A percentile compares a stretch with the other conserved stretches of the same genome.
Evolutionary conservation across 2,888 invertebrate species (phyloP).

Genomic region (Allolobophora icterica): DNA sequence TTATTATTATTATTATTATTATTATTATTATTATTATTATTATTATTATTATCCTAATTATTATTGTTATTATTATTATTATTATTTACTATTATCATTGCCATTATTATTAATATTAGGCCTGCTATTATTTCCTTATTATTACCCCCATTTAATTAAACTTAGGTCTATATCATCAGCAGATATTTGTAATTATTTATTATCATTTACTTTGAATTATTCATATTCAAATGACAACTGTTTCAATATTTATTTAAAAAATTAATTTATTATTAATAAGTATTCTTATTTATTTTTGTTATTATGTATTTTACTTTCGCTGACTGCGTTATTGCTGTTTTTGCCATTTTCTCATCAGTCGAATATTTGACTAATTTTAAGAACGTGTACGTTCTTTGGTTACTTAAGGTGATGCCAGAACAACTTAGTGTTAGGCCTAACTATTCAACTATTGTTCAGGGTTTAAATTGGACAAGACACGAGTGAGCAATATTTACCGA

Average conservation of each 20-base stretch:
- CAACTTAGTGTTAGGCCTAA: too few species aligned
- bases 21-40: background rate
- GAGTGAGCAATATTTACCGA: background rate
- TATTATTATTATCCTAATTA: background rate
- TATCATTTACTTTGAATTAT: too few species aligned
- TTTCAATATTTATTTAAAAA: background rate
- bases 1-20: background rate
- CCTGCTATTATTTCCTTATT: too few species aligned
- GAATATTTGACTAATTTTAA: background rate
- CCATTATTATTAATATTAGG: too few species aligned
- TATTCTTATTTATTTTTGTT: slow-evolving; percentile 7
- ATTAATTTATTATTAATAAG: background rate
- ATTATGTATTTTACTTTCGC: background rate
- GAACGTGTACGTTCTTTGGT: background rate
- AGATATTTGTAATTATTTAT: too few species aligned
- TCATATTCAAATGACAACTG: background rate
- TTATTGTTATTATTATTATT: background rate
- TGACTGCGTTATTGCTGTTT: background rate
- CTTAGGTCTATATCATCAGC: too few species aligned
- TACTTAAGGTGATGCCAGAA: background rate
- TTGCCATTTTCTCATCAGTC: background rate
- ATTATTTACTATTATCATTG: background rate
- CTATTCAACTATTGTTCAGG: background rate
- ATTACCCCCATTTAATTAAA: background rate
- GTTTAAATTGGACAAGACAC: background rate